Percentiles rank a stretch among this genome's conserved stretches.
Conservation (phyloP, 2,113 vertebrate genomes). For the Nyctereutes procyonoides region DNA sequence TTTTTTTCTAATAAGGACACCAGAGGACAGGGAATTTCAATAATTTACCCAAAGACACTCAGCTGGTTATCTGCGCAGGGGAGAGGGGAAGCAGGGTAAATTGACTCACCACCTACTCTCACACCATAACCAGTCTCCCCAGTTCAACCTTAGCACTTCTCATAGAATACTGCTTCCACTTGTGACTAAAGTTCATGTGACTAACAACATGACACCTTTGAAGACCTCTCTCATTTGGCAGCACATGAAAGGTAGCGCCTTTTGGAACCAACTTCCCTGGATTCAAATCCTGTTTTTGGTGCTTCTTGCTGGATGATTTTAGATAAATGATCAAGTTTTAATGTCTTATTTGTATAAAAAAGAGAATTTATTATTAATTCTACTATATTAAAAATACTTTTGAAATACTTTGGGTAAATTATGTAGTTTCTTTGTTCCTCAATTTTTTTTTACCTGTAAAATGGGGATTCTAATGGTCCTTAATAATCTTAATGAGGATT, state of each 20-base stretch:
- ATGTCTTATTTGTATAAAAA: slow-evolving; percentile 25
- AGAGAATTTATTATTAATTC: neutral
- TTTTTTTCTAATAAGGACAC: neutral
- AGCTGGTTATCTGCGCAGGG: neutral
- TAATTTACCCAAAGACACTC: neutral
- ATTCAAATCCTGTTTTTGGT: neutral
- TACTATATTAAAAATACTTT: slow-evolving; percentile 43
- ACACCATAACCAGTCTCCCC: neutral
- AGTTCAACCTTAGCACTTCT: neutral
- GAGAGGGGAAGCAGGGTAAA: neutral
- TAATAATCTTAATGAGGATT: slow-evolving; percentile 10
- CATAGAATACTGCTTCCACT: neutral
- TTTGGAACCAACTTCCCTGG: neutral
- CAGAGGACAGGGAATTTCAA: neutral
- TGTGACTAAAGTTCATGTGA: neutral
- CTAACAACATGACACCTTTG: neutral
- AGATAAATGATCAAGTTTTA: neutral
- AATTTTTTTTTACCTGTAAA: neutral
- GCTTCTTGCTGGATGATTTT: neutral
- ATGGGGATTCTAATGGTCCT: neutral
- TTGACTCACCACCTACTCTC: neutral
- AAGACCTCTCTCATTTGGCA: neutral
- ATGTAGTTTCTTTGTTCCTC: neutral
- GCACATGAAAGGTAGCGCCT: neutral
- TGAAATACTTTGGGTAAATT: neutral